Evolutionary conservation across 2,888 invertebrate species (phyloP).

Genomic region (Neuroscelio doddi): DNA sequence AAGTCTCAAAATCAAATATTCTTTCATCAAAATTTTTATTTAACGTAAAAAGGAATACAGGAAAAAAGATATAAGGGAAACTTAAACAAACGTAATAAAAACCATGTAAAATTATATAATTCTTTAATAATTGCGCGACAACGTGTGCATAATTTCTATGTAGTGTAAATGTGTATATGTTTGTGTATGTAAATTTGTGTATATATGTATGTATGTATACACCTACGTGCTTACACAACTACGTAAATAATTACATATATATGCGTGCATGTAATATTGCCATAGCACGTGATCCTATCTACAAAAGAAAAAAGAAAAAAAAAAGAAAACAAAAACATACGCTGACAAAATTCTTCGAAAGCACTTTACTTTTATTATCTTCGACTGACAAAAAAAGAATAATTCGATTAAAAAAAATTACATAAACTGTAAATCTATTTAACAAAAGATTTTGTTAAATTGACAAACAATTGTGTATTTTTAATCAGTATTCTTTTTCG

Average conservation of each 20-base stretch:
- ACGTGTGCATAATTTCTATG: constrained; percentile 42
- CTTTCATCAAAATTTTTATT: too few relatives aligned
- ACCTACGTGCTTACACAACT: constrained; percentile 20
- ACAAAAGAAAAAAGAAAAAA: constrained; percentile 51
- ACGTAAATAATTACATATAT: constrained; percentile 6
- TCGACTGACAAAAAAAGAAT: not conserved
- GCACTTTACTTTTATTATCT: not conserved
- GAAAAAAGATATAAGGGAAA: constrained; percentile 32
- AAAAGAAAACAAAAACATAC: constrained; percentile 39
- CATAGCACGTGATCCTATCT: constrained; percentile 57
- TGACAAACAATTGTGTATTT: not conserved
- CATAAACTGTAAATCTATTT: too few relatives aligned
- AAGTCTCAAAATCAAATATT: too few relatives aligned
- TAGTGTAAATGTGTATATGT: constrained; percentile 32
- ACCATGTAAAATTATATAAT: constrained; percentile 66
- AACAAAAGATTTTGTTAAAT: too few relatives aligned
- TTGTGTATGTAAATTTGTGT: constrained; percentile 25
- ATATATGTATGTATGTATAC: constrained; percentile 27
- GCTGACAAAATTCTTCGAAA: constrained; percentile 24
- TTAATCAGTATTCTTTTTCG: not conserved
- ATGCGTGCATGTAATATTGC: constrained; percentile 25
- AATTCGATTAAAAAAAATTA: too few relatives aligned
- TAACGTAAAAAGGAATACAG: not conserved
- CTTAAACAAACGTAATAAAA: constrained; percentile 50
- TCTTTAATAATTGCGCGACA: constrained; percentile 60